Evolutionary conservation across 2,113 vertebrate species (phyloP).

Genomic region (Lepidothrix coronata): DNA sequence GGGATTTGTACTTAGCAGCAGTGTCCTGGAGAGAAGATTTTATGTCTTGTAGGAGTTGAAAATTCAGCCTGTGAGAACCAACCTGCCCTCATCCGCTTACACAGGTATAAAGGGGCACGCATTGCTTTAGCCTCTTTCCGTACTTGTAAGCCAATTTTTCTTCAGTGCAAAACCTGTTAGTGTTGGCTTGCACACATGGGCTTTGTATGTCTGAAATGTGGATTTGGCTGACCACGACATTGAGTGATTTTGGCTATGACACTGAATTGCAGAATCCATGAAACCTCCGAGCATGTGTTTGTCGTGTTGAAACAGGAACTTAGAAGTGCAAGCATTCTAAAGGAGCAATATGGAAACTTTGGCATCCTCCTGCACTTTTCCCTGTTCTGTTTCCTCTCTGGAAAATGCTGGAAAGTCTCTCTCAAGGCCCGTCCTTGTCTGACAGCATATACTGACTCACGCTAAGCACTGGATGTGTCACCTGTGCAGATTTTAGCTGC

Average conservation of each 20-base stretch:
- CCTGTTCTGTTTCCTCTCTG: background rate
- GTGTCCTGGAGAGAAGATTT: background rate
- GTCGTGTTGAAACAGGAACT: background rate
- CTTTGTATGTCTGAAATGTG: background rate
- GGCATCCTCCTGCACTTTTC: background rate
- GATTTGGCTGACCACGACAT: rapidly evolving
- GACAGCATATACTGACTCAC: background rate
- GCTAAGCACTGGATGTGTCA: background rate
- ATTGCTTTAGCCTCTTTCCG: rapidly evolving
- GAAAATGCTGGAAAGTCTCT: background rate
- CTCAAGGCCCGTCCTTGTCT: background rate
- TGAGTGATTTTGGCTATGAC: background rate
- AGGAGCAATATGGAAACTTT: background rate
- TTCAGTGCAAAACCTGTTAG: background rate
- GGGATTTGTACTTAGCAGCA: background rate
- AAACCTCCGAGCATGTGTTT: rapidly evolving
- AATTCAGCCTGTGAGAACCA: background rate
- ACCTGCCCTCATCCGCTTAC: background rate
- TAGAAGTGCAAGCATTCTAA: background rate
- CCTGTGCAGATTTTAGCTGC: background rate
- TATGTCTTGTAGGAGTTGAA: background rate
- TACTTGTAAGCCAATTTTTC: background rate
- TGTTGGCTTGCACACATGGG: background rate
- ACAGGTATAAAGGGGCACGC: background rate
- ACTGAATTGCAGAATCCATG: background rate